Evolutionary conservation across 2,113 vertebrate genomes (phyloP).

Genomic region (Pelusios castaneus): DNA sequence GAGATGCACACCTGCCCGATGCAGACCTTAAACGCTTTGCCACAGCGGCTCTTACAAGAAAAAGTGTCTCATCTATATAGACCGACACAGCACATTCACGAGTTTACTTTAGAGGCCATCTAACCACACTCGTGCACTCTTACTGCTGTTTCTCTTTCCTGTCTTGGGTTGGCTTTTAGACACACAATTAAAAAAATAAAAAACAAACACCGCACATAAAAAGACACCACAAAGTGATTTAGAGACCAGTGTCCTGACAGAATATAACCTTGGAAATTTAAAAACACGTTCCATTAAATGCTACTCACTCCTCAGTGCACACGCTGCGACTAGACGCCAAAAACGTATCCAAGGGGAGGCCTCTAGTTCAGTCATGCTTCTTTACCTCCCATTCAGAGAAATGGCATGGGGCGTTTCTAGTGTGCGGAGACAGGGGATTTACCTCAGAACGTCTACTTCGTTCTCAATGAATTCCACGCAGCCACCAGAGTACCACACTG

Average conservation of each 20-base stretch:
- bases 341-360: background rate
- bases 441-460: no score
- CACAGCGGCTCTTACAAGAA: no score
- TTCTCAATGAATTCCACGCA: background rate
- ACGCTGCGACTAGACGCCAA: background rate
- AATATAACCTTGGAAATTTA: background rate
- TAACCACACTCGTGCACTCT: background rate
- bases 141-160: background rate
- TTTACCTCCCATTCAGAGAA: background rate
- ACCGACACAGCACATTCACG: background rate
- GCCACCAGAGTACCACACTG: background rate
- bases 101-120: background rate
- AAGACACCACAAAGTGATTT: no score
- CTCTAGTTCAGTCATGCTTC: background rate
- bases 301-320: background rate
- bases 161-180: background rate
- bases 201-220: no score
- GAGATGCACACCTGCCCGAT: background rate
- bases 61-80: background rate
- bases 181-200: background rate
- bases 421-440: background rate
- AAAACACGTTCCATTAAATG: rapidly evolving
- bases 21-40: background rate
- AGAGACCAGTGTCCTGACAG: background rate
- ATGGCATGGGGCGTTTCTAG: background rate